Percentiles rank a stretch among this genome's conserved stretches.
Evolutionary conservation across 2,888 invertebrate species (phyloP).

Genomic region (Clostera curtula): DNA sequence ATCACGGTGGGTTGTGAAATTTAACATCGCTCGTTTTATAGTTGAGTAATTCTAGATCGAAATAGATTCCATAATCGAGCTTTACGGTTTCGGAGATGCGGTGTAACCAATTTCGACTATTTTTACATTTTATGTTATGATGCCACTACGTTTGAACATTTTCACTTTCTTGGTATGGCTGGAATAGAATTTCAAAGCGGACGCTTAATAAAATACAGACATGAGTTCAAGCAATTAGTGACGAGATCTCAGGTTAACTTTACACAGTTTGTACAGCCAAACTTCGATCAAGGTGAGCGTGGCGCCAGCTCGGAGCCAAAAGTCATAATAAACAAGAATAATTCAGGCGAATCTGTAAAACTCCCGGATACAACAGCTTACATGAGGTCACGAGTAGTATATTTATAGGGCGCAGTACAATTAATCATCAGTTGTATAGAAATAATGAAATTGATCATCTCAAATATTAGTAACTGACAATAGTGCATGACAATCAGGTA

Average conservation of each 20-base stretch:
- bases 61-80: conserved; percentile 41
- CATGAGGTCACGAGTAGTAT: conserved; percentile 21
- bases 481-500: too few relatives aligned
- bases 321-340: conserved; percentile 50
- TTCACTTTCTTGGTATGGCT: too few relatives aligned
- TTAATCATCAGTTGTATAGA: too few relatives aligned
- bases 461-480: too few relatives aligned
- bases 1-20: conserved; percentile 29
- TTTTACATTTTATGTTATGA: conserved; percentile 23
- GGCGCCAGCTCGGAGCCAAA: conserved; percentile 43
- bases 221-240: too few relatives aligned
- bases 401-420: conserved; percentile 14
- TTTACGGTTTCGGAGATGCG: conserved; percentile 24
- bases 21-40: conserved; percentile 32
- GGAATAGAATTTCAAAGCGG: too few relatives aligned
- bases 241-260: conserved; percentile 39
- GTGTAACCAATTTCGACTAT: conserved; percentile 27
- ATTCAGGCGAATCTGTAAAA: conserved; percentile 33
- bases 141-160: too few relatives aligned
- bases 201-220: too few relatives aligned
- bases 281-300: conserved; percentile 57
- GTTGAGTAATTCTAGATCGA: conserved; percentile 27
- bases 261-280: conserved; percentile 39
- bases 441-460: too few relatives aligned
- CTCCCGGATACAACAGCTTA: conserved; percentile 27